Base-by-base conservation (phyloP, 1,140 invertebrate species). In the Theocolax elegans region DNA sequence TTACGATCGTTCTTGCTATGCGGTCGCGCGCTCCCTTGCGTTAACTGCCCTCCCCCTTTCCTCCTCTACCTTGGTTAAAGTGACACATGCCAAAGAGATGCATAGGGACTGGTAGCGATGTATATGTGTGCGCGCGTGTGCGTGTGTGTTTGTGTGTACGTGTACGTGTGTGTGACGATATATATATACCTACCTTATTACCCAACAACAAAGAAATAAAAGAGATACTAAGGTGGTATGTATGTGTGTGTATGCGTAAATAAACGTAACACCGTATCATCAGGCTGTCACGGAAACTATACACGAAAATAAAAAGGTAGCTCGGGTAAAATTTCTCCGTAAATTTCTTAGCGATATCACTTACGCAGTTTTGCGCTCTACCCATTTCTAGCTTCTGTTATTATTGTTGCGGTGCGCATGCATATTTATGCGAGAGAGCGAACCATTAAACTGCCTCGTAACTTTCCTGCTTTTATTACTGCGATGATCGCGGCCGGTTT, bases 401-500 rank as follows among this genome's bases (percentile, higher is more conserved):
- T 66, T 66, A 66, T 54, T 54, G 31, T 38, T 23, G 23, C 23
- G 38, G n/a, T 15, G n/a, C 49, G 51, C 25, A 48, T 56, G 64
- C 65, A 67, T 67, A 67, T 67, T 67, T 49, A 67, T 59, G 65
- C 29, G 21, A n/a, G 21, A 9, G 46, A 49, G 21, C 3, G 21
- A 1, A 10, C 42, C 65, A 51, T 59, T 67, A 67, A 68, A 60
- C 23, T 9, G 21, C 9, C 58, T 60, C 66, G 66, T 68, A 60
- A 68, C 66, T 60, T 68, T 68, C 35, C 46, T 35, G 56, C 66
- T 60, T 60, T 68, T 60, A 68, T 46, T 60, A 19, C 46, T 42
- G 56, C 35, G 56, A 68, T 44, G 66, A 59, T 68, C 56, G 54
- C 44, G 27, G 65, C 46, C 31, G 62, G 44, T 72, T 74, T 74